Conservation (phyloP, 2,797 vertebrate genomes). For the Coregonus suidteri region DNA sequence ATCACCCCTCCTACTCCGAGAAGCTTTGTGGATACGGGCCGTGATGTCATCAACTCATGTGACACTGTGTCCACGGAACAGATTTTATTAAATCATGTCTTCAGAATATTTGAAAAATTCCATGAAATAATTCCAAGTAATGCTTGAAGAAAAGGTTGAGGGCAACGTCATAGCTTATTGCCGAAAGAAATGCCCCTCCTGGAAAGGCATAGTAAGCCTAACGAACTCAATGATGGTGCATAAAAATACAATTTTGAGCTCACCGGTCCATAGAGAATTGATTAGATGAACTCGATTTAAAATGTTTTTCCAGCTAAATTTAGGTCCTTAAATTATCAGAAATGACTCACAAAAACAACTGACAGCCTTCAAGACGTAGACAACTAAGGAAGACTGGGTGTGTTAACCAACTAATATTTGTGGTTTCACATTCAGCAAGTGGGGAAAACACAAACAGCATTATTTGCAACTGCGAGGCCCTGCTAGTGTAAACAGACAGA, state of each 20-base stretch:
- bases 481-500: no score
- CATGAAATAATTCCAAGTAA: background rate
- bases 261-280: background rate
- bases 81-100: background rate
- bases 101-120: background rate
- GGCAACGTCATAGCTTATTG: no score
- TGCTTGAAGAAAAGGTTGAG: background rate
- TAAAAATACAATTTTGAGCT: background rate
- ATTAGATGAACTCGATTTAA: background rate
- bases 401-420: background rate
- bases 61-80: conserved; percentile 15
- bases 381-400: background rate
- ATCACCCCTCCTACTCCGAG: no score
- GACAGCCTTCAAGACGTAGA: background rate
- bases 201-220: background rate
- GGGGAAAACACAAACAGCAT: background rate
- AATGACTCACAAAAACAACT: background rate
- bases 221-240: background rate
- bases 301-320: background rate
- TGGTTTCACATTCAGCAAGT: background rate
- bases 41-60: conserved; percentile 39
- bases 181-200: background rate
- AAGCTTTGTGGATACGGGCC: background rate
- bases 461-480: background rate
- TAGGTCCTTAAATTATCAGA: no score